Conservation (phyloP, 1,140 invertebrate genomes). For the Yoshiicerus persimilis region DNA sequence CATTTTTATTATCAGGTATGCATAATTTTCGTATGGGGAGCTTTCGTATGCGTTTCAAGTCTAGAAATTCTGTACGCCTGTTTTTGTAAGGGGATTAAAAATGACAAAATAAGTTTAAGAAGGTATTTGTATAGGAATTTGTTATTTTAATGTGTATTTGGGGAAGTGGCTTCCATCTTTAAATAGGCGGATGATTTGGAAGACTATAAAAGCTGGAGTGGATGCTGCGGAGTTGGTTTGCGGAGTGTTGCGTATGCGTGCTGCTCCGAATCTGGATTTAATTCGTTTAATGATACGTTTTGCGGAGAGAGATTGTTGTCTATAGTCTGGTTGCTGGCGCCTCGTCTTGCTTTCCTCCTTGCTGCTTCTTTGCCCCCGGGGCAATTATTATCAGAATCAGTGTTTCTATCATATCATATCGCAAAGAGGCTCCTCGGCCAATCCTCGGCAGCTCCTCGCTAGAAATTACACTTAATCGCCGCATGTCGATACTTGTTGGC, state of each 20-base stretch:
- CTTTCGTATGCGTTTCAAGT: too few relatives aligned
- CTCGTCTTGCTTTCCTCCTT: neutral
- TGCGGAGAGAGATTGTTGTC: conserved; percentile 19
- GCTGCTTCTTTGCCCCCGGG: neutral
- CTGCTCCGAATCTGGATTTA: conserved; percentile 32
- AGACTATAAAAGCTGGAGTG: neutral
- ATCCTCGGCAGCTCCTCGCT: neutral
- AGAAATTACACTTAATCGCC: neutral
- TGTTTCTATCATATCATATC: neutral
- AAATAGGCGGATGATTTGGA: neutral
- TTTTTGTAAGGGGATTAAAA: too few relatives aligned
- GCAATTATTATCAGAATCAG: conserved; percentile 9
- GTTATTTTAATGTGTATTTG: too few relatives aligned
- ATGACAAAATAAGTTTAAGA: too few relatives aligned
- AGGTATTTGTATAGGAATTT: neutral
- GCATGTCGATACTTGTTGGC: conserved; percentile 9
- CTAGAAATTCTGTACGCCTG: too few relatives aligned
- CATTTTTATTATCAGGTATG: too few relatives aligned
- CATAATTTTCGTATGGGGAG: too few relatives aligned
- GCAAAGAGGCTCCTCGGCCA: neutral
- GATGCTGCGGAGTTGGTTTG: neutral
- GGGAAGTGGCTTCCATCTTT: neutral
- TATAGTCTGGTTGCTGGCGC: neutral
- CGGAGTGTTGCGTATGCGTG: conserved; percentile 11
- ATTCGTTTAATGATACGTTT: conserved; percentile 37